Conservation (phyloP, 2,888 invertebrate genomes). For the Philereme vetulata region DNA sequence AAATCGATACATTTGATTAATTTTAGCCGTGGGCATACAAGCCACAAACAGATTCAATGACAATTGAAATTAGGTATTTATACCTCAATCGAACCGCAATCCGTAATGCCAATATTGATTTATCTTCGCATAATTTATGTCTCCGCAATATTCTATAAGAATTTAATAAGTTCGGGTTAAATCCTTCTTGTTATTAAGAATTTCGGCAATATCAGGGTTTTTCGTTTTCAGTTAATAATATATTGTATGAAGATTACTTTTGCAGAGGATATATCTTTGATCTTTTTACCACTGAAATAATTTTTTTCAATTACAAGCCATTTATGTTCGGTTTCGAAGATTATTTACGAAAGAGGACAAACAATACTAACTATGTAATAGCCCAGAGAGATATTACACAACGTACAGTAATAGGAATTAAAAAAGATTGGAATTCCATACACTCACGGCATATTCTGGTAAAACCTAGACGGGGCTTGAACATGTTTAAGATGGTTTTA, state of each 20-base stretch:
- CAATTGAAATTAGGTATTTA: neutral
- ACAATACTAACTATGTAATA: too few species aligned
- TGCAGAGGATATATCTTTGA: neutral
- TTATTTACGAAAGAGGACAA: too few species aligned
- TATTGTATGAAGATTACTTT: neutral
- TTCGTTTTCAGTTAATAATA: neutral
- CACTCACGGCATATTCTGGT: too few species aligned
- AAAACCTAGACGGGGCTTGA: too few species aligned
- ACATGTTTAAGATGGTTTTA: too few species aligned
- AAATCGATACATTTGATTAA: too few species aligned
- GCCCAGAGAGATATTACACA: too few species aligned
- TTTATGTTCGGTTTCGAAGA: too few species aligned
- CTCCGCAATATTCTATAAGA: neutral
- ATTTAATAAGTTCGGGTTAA: constrained; percentile 1
- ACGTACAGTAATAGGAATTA: too few species aligned
- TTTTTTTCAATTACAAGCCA: too few species aligned
- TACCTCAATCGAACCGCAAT: neutral
- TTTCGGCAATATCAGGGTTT: neutral
- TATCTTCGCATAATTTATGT: neutral
- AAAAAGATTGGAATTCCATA: too few species aligned
- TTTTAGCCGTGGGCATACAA: neutral
- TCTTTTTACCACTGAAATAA: neutral
- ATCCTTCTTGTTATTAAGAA: neutral
- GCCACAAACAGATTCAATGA: neutral
- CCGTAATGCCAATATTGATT: neutral